Evolutionary conservation across 2,113 vertebrate genomes (phyloP).

Genomic region (Ia io): DNA sequence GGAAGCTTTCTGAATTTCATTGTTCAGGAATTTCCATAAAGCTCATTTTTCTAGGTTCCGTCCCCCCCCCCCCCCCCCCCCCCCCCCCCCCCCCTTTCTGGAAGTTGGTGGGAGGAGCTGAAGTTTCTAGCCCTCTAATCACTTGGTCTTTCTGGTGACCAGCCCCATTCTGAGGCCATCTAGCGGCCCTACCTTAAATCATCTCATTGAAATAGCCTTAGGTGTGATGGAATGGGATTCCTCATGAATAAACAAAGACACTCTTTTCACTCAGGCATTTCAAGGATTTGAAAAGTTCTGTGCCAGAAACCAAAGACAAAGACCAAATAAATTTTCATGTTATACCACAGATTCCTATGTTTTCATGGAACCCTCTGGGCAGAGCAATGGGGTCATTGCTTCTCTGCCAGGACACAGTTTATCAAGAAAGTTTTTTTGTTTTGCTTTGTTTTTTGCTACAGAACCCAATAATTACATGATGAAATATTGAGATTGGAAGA

Average conservation of each 20-base stretch:
- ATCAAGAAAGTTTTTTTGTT: background rate
- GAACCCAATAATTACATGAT: background rate
- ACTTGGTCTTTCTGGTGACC: background rate
- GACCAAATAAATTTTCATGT: background rate
- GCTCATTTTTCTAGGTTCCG: background rate
- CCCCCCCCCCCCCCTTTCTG: background rate
- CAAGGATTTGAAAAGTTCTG: background rate
- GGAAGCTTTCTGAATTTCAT: background rate
- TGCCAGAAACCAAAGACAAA: background rate
- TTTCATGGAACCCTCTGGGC: background rate
- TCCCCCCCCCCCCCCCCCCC: accelerated
- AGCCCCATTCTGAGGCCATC: background rate
- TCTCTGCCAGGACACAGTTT: background rate
- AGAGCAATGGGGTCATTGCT: background rate
- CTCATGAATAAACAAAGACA: background rate
- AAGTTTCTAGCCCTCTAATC: background rate
- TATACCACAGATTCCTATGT: background rate
- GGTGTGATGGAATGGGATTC: background rate
- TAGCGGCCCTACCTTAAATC: background rate
- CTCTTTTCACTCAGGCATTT: background rate
- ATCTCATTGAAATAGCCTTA: background rate
- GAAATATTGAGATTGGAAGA: background rate
- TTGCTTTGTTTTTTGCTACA: background rate
- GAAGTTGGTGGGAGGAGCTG: background rate
- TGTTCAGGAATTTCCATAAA: background rate